Conservation (phyloP, 2,888 invertebrate species). For the Drosophila quinaria region DNA sequence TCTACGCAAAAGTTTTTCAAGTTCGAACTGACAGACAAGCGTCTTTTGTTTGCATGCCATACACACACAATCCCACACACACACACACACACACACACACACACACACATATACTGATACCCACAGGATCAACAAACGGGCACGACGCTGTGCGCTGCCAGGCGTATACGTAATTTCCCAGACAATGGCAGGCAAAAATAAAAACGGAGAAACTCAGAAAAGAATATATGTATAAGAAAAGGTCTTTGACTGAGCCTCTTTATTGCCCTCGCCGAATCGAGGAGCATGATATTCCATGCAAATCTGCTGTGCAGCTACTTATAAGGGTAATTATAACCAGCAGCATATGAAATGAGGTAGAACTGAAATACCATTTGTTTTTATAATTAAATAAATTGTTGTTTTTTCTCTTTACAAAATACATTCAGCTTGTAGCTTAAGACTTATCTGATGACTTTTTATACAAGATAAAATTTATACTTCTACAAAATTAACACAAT, state of each 20-base stretch:
- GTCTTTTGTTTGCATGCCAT: constrained; percentile 71
- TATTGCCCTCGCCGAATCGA: constrained; percentile 49
- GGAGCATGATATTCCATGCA: constrained; percentile 42
- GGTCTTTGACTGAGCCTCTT: constrained; percentile 68
- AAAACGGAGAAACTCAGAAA: constrained; percentile 39
- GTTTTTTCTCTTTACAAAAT: neutral
- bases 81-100: constrained; percentile 35
- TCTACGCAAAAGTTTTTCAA: constrained; percentile 68
- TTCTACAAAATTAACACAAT: too few species aligned
- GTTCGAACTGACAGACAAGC: constrained; percentile 77
- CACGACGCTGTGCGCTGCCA: constrained; percentile 59
- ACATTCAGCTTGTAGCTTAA: neutral
- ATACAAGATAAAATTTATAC: too few species aligned
- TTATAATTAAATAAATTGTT: constrained; percentile 20
- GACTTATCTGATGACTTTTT: neutral
- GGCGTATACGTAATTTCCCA: constrained; percentile 79
- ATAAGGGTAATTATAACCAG: constrained; percentile 46
- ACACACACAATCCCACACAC: constrained; percentile 32
- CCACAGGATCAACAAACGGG: constrained; percentile 36
- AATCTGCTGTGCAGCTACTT: constrained; percentile 33
- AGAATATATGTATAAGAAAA: constrained; percentile 51
- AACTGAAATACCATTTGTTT: constrained; percentile 12
- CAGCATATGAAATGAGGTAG: constrained; percentile 14
- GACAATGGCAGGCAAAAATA: constrained; percentile 62
- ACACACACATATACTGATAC: constrained; percentile 21